Percentiles rank a stretch among this genome's conserved stretches.
These are phyloP conservation scores for Melikaiella ostensackeni DNA, from an alignment of 2,888 invertebrate genomes.

Conservation along the genomic window DNA sequence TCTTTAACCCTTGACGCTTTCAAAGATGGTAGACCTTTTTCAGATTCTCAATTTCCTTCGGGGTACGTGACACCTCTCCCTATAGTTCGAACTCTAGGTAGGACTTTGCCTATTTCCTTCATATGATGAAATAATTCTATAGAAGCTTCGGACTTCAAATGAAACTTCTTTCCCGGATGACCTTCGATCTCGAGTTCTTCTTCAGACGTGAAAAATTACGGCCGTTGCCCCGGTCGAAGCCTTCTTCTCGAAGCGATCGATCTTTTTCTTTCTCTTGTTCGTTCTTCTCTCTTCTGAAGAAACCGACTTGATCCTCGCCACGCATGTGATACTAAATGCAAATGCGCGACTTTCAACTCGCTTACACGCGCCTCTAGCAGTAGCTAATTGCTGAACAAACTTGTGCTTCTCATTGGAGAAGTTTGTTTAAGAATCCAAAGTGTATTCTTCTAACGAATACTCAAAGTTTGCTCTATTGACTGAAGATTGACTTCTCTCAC, in stretches of 20 bases:
- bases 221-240: slow-evolving; percentile 60
- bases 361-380: slow-evolving; percentile 42
- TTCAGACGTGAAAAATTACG: slow-evolving; percentile 63
- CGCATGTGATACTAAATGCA: slow-evolving; percentile 53
- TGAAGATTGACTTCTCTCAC: too few species aligned
- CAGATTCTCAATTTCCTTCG: too few species aligned
- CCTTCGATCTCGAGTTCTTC: slow-evolving; percentile 66
- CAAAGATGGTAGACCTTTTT: too few species aligned
- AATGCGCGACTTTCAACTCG: slow-evolving; percentile 51
- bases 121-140: too few species aligned
- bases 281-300: slow-evolving; percentile 53
- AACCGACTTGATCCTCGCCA: slow-evolving; percentile 48
- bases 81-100: too few species aligned
- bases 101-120: too few species aligned
- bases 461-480: too few species aligned
- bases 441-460: too few species aligned
- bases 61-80: too few species aligned
- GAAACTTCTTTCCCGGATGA: slow-evolving; percentile 69
- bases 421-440: neutral
- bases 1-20: too few species aligned
- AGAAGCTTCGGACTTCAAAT: neutral
- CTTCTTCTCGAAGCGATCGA: slow-evolving; percentile 54
- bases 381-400: slow-evolving; percentile 55
- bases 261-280: slow-evolving; percentile 49
- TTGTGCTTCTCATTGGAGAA: slow-evolving; percentile 40